These are phyloP conservation scores for Prionace glauca DNA, from an alignment of 2,797 vertebrate genomes.

Conservation along the genomic window DNA sequence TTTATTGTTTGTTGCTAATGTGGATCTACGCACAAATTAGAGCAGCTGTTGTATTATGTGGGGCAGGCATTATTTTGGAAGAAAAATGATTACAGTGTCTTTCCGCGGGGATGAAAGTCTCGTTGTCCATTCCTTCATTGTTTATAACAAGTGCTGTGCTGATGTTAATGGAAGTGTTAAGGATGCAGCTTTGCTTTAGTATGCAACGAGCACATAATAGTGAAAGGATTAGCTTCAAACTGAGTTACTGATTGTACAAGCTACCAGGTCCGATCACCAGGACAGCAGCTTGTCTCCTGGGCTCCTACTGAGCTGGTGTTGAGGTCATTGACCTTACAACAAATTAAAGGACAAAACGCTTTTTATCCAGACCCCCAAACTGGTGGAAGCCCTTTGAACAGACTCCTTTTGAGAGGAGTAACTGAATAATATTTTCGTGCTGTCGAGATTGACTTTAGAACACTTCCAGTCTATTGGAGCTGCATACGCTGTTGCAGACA, in stretches of 20 bases:
- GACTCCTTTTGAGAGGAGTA: slow-evolving; percentile 36
- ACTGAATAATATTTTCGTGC: slow-evolving; percentile 39
- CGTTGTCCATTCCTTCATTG: slow-evolving; percentile 1
- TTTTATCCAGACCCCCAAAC: slow-evolving; percentile 47
- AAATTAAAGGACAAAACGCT: slow-evolving; percentile 49
- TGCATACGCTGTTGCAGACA: slow-evolving; percentile 39
- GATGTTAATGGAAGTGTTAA: slow-evolving; percentile 28
- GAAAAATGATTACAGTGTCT: slow-evolving; percentile 14
- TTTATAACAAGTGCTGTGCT: slow-evolving; percentile 23
- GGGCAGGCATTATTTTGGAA: slow-evolving; percentile 2
- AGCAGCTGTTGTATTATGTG: slow-evolving; percentile 15
- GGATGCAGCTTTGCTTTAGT: slow-evolving; percentile 31
- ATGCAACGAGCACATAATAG: slow-evolving; percentile 37
- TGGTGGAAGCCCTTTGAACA: slow-evolving; percentile 40
- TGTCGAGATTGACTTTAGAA: slow-evolving; percentile 37
- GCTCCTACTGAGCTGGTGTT: slow-evolving; percentile 44
- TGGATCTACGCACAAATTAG: neutral
- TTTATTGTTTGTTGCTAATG: slow-evolving; percentile 19
- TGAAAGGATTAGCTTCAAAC: slow-evolving; percentile 40
- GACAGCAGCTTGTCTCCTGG: slow-evolving; percentile 42
- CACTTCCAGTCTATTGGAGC: slow-evolving; percentile 39
- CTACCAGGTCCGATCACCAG: slow-evolving; percentile 42
- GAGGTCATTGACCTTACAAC: slow-evolving; percentile 47
- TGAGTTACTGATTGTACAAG: slow-evolving; percentile 37
- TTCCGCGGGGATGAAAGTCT: neutral